Conservation (phyloP, 37 sponge, comb jelly and placozoan genomes). For the Bolinopsis microptera region DNA sequence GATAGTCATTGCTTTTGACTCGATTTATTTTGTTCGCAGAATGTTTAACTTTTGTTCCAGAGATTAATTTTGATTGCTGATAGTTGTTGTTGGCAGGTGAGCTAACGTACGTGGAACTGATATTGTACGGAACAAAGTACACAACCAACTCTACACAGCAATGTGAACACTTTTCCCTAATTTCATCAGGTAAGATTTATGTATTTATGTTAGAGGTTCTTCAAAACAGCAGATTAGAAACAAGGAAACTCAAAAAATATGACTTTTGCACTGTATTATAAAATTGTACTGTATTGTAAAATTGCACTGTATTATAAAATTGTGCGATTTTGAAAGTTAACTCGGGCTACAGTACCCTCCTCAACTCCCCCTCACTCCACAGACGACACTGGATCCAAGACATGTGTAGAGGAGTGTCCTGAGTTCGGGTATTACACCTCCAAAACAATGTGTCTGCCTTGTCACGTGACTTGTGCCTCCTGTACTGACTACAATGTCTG, state of each 20-base stretch:
- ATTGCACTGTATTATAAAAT: too few relatives aligned
- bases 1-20: too few relatives aligned
- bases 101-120: background rate
- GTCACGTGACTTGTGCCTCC: background rate
- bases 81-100: background rate
- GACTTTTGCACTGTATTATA: too few relatives aligned
- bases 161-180: background rate
- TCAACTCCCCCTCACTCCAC: too few relatives aligned
- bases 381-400: background rate
- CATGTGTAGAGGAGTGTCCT: slow-evolving; percentile 7
- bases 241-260: too few relatives aligned
- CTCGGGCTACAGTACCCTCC: too few relatives aligned
- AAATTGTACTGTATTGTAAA: too few relatives aligned
- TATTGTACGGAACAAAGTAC: slow-evolving; percentile 30
- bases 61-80: background rate
- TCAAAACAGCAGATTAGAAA: too few relatives aligned
- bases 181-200: background rate
- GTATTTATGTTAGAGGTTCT: too few relatives aligned
- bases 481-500: slow-evolving; percentile 30
- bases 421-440: background rate
- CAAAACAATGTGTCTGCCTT: background rate
- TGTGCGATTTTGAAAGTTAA: too few relatives aligned
- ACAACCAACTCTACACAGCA: background rate
- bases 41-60: too few relatives aligned
- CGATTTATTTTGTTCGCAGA: too few relatives aligned